Conservation (phyloP, 2,888 invertebrate genomes). For the Chesias legatella region DNA sequence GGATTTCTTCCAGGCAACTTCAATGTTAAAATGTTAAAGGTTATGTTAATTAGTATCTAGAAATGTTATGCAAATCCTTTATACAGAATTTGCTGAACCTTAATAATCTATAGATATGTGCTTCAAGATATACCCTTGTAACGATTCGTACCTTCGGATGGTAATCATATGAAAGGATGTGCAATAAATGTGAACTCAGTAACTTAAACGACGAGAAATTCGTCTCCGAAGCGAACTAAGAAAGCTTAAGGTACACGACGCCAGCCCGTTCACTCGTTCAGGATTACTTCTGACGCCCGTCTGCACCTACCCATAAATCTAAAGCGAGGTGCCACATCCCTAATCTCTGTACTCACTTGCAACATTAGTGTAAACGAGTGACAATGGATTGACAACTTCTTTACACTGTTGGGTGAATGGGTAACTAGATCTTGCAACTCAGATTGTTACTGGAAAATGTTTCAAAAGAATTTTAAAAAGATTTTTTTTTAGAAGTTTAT, state of each 20-base stretch:
- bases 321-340: conserved; percentile 50
- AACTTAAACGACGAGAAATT: background rate
- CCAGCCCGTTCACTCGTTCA: conserved; percentile 38
- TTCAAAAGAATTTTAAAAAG: background rate
- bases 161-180: too few relatives aligned
- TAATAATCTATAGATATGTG: too few relatives aligned
- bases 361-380: conserved; percentile 69
- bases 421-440: conserved; percentile 29
- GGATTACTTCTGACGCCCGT: conserved; percentile 50
- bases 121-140: too few relatives aligned
- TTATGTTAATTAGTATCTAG: too few relatives aligned
- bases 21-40: too few relatives aligned
- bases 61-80: too few relatives aligned
- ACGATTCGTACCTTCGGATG: too few relatives aligned
- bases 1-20: too few relatives aligned
- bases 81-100: too few relatives aligned
- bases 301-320: conserved; percentile 56
- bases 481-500: too few relatives aligned
- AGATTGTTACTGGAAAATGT: conserved; percentile 13
- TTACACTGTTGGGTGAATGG: too few relatives aligned
- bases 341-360: conserved; percentile 60
- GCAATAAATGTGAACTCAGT: too few relatives aligned
- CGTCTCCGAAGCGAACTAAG: conserved; percentile 10
- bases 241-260: conserved; percentile 16
- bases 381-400: conserved; percentile 51